Evolutionary conservation across 2,113 vertebrate genomes (phyloP).

Genomic region (Oryzias melastigma): DNA sequence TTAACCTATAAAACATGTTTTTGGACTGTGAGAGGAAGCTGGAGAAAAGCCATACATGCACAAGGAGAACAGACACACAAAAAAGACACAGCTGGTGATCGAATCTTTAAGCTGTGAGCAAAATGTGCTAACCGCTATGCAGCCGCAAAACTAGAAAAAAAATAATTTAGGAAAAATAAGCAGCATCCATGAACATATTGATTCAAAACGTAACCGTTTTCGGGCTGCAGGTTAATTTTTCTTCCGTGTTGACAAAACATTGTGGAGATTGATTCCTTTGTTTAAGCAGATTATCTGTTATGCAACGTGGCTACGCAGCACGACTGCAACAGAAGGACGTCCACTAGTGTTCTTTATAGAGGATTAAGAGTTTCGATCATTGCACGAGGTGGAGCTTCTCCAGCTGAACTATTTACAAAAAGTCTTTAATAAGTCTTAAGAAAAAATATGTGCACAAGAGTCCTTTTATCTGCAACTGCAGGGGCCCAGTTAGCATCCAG

Average conservation of each 20-base stretch:
- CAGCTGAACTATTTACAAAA: conserved; percentile 2
- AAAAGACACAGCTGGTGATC: too few relatives aligned
- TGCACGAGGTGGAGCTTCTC: background rate
- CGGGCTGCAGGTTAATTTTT: background rate
- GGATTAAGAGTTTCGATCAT: conserved; percentile 1
- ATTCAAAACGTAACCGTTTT: background rate
- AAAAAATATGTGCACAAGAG: background rate
- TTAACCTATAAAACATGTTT: too few relatives aligned
- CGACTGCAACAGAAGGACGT: background rate
- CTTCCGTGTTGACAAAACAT: background rate
- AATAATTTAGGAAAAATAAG: background rate
- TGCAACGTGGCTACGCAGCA: conserved; percentile 21
- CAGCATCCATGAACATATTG: background rate
- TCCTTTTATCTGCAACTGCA: conserved; percentile 2
- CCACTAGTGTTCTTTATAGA: background rate
- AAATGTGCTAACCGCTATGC: too few relatives aligned
- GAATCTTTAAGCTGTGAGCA: too few relatives aligned
- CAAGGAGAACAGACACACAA: too few relatives aligned
- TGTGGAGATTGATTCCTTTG: background rate
- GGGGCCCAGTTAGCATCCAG: conserved; percentile 34
- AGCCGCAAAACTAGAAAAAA: too few relatives aligned
- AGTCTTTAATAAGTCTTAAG: background rate
- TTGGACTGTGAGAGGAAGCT: too few relatives aligned
- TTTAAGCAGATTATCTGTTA: conserved; percentile 1
- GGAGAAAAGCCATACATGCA: too few relatives aligned